Base-by-base conservation (phyloP, 2,797 vertebrate genomes). In the Thamnophis elegans region DNA sequence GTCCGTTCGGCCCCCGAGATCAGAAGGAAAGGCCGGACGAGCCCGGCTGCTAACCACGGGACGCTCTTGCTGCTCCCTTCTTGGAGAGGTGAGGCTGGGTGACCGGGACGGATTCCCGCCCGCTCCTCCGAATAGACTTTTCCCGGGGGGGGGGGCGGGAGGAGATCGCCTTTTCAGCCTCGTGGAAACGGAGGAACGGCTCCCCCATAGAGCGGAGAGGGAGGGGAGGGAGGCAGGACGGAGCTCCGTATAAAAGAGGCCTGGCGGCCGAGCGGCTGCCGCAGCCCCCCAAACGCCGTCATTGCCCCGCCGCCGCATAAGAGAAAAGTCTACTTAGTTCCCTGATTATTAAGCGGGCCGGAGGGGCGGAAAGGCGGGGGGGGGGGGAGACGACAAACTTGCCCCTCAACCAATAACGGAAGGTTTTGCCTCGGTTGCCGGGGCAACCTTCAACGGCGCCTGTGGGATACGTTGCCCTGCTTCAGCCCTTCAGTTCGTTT, bases 51-150 rank as follows among this genome's bases (percentile, higher is more conserved):
- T 14, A n/a, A 47, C 8, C 53, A 13, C 47, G 11, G 51, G 16
- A 36, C 58, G 20, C 7, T 3, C 51, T 55, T 42, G 51, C 78
- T 36, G 87, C 6, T 53, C 1, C 36, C 59, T 90, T 60, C 78
- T 90, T 51, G 7, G 89, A 60, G 92, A 94, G 95, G 95, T 95
- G 94, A 96, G 94, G 10, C 94, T 2, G 36, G 85, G 86, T 78
- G 59, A n/a, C 73, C 36, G 20, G 73, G 73, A 47, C 20, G 20
- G 73, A 47, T 16, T 73, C 65, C 1, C n/a, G 65, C 65, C n/a
- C 5, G 65, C n/a, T 32, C 65, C n/a, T n/a, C n/a, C 36, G 20
- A 78, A 78, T 11, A 42, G 36, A 78, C 73, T 47, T 82, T 82
- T 0, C 36, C 9, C 10, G 11, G 3, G 25, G 10, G 25, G 59